A percentile compares a stretch with the other conserved stretches of the same genome.
Evolutionary conservation across 2,797 vertebrate species (phyloP).

Genomic region (Pseudomugil gertrudae): DNA sequence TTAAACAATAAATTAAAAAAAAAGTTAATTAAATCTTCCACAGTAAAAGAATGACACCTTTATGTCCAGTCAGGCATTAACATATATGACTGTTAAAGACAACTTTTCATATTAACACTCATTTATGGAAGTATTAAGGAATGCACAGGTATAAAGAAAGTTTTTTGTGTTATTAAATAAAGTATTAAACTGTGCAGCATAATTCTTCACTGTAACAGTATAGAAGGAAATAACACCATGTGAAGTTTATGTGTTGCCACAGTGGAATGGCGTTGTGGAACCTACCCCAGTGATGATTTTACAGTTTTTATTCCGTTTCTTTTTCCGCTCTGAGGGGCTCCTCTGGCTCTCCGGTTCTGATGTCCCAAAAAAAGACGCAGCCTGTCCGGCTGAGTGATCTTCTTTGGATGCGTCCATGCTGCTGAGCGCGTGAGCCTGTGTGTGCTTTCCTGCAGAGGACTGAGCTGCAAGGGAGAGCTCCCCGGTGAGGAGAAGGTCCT

Average conservation of each 20-base stretch:
- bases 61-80: background rate
- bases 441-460: constrained; percentile 12
- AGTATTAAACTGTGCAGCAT: background rate
- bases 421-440: constrained; percentile 5
- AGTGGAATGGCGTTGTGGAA: constrained; percentile 4
- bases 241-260: background rate
- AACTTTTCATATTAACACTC: background rate
- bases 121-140: no score
- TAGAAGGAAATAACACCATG: background rate
- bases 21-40: background rate
- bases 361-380: constrained; percentile 61
- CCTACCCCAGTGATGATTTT: constrained; percentile 73
- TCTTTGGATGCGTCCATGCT: constrained; percentile 70
- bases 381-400: constrained; percentile 53
- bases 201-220: background rate
- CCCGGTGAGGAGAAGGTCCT: background rate
- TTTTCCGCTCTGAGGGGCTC: background rate
- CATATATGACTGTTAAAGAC: background rate
- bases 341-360: constrained; percentile 62
- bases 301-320: constrained; percentile 45
- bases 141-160: no score
- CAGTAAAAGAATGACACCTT: background rate
- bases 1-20: background rate
- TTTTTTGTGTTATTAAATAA: background rate
- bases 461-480: constrained; percentile 9